Conservation (phyloP, 2,797 vertebrate genomes). For the Silurus aristotelis region DNA sequence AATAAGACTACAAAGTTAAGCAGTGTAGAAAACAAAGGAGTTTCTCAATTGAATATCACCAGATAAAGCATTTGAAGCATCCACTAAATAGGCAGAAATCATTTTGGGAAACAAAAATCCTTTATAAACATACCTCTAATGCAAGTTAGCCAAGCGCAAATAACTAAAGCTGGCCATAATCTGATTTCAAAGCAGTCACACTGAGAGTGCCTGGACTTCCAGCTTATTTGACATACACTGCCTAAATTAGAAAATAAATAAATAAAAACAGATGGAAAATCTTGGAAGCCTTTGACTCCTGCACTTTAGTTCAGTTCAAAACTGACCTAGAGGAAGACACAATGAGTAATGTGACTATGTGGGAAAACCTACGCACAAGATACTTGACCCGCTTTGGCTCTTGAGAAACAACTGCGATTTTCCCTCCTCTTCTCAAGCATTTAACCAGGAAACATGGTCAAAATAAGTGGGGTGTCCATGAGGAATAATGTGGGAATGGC, state of each 20-base stretch:
- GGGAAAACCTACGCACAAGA: constrained; percentile 31
- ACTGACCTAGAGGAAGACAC: constrained; percentile 30
- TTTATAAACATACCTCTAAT: constrained; percentile 11
- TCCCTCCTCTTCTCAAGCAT: constrained; percentile 32
- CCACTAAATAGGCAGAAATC: neutral
- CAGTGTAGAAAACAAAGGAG: neutral
- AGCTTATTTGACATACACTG: constrained; percentile 32
- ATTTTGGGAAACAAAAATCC: neutral
- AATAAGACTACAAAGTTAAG: neutral
- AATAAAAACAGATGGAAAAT: constrained; percentile 6
- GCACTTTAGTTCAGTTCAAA: constrained; percentile 6
- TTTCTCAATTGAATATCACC: neutral
- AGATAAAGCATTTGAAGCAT: neutral
- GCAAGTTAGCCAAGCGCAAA: constrained; percentile 1
- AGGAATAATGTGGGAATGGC: constrained; percentile 50
- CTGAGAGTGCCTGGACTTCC: constrained; percentile 3
- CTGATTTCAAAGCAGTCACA: constrained; percentile 31
- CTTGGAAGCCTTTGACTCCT: constrained; percentile 9
- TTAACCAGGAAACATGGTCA: constrained; percentile 38
- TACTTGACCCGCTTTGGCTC: constrained; percentile 36
- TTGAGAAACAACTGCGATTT: constrained; percentile 37
- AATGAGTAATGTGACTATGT: constrained; percentile 24
- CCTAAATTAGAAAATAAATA: neutral
- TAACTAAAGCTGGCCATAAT: constrained; percentile 12
- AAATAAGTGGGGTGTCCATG: constrained; percentile 33